Conservation (phyloP, 2,113 vertebrate species). For the Macrotis lagotis region DNA sequence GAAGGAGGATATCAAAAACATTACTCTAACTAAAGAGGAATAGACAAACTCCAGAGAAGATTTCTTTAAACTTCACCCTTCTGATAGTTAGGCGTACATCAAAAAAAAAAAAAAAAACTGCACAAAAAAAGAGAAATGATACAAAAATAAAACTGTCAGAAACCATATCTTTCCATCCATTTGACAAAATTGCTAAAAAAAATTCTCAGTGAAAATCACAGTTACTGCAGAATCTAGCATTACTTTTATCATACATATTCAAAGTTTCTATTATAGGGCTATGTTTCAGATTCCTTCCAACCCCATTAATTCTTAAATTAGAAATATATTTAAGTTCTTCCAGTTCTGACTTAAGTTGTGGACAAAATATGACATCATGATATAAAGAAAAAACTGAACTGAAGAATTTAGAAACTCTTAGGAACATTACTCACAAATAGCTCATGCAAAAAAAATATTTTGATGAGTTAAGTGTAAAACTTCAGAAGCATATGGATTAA, state of each 20-base stretch:
- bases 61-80: too few relatives aligned
- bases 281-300: conserved; percentile 45
- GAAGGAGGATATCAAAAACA: too few relatives aligned
- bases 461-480: conserved; percentile 44
- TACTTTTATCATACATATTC: conserved; percentile 38
- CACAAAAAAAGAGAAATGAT: neutral
- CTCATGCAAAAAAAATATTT: conserved; percentile 40
- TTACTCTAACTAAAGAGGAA: too few relatives aligned
- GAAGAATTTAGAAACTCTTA: neutral
- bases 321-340: conserved; percentile 65
- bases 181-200: neutral
- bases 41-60: too few relatives aligned
- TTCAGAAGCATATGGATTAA: conserved; percentile 32
- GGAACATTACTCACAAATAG: conserved; percentile 43
- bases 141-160: conserved; percentile 1
- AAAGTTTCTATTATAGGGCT: conserved; percentile 33
- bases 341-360: conserved; percentile 52
- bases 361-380: conserved; percentile 44
- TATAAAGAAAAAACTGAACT: neutral
- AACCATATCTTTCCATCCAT: conserved; percentile 14
- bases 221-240: conserved; percentile 18
- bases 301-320: conserved; percentile 51
- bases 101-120: too few relatives aligned
- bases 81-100: too few relatives aligned
- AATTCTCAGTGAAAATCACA: conserved; percentile 48